These are phyloP conservation scores for Coturnix japonica DNA, from an alignment of 2,113 vertebrate species.

Conservation along the genomic window DNA sequence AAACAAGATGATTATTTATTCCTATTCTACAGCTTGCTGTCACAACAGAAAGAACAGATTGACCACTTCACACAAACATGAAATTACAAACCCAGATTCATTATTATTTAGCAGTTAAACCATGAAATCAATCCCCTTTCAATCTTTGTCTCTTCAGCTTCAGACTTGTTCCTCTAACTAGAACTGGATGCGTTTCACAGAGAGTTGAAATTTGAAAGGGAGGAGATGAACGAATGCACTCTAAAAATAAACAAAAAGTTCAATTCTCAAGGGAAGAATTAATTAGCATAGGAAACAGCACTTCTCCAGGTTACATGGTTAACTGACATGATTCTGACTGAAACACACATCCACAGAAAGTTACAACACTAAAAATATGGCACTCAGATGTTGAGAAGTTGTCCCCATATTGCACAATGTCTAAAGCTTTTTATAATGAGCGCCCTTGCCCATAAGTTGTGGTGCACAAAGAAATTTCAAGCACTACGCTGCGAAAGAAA, in stretches of 20 bases:
- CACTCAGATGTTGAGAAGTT: conserved; percentile 2
- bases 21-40: background rate
- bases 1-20: background rate
- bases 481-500: background rate
- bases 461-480: conserved; percentile 35
- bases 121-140: conserved; percentile 2
- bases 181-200: background rate
- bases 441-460: conserved; percentile 20
- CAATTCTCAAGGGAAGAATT: background rate
- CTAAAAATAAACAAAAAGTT: conserved; percentile 7
- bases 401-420: background rate
- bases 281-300: conserved; percentile 10
- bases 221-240: background rate
- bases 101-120: background rate
- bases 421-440: conserved; percentile 26
- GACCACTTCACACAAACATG: background rate
- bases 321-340: background rate
- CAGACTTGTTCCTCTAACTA: background rate
- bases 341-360: background rate
- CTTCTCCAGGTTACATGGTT: conserved; percentile 1
- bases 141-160: background rate
- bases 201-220: background rate
- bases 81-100: background rate
- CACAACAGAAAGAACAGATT: background rate
- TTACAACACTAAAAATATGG: background rate